These are phyloP conservation scores for Drosophila pruinosa DNA, from an alignment of 1,140 invertebrate genomes.

Conservation along the genomic window DNA sequence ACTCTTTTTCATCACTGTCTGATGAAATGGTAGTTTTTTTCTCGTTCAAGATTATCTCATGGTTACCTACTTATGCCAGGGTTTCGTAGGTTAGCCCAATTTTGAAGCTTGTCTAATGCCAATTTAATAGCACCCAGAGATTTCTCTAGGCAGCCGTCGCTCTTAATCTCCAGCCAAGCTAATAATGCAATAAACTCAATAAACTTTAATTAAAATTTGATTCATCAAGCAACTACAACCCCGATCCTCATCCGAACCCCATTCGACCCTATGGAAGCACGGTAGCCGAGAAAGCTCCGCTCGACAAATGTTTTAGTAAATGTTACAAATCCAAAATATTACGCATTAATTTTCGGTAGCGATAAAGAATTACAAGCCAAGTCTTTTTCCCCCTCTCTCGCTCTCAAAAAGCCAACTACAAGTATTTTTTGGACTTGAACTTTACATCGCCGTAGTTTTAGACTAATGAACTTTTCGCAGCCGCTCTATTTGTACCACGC, in stretches of 20 bases:
- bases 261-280: constrained; percentile 5
- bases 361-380: constrained; percentile 63
- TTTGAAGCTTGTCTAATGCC: constrained; percentile 50
- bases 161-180: constrained; percentile 52
- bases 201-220: constrained; percentile 56
- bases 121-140: constrained; percentile 62
- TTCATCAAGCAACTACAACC: constrained; percentile 46
- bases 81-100: constrained; percentile 14
- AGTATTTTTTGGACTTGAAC: constrained; percentile 26
- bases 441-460: constrained; percentile 8
- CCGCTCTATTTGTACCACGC: constrained; percentile 1
- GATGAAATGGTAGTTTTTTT: neutral
- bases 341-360: constrained; percentile 80
- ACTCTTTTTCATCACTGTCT: neutral
- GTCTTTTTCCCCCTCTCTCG: neutral
- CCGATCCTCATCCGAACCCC: neutral
- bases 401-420: constrained; percentile 18
- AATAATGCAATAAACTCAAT: constrained; percentile 64
- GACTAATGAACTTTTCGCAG: constrained; percentile 38
- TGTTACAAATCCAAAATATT: constrained; percentile 60
- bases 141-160: constrained; percentile 1
- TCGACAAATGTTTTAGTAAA: constrained; percentile 32
- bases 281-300: constrained; percentile 39
- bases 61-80: neutral
- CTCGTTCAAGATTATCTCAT: neutral